Evolutionary conservation across 2,888 invertebrate genomes (phyloP).

Genomic region (Dendrolimus pini): DNA sequence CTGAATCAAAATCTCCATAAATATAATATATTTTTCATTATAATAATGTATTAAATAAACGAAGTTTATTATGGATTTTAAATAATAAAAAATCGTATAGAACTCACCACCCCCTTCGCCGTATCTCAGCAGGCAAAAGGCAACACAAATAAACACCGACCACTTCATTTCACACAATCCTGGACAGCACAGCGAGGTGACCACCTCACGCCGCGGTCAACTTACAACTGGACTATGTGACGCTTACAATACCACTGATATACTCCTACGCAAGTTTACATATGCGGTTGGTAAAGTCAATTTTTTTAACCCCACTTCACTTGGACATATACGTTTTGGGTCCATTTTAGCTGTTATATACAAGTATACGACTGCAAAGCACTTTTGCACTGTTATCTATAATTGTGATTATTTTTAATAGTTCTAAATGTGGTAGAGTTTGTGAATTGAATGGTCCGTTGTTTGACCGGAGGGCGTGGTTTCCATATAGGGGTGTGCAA

Average conservation of each 20-base stretch:
- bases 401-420: slow-evolving; percentile 31
- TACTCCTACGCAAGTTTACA: slow-evolving; percentile 41
- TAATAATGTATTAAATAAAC: no score
- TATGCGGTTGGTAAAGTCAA: slow-evolving; percentile 27
- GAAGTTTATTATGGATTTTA: no score
- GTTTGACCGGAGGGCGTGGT: slow-evolving; percentile 15
- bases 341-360: slow-evolving; percentile 12
- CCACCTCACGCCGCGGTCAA: slow-evolving; percentile 36
- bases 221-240: slow-evolving; percentile 42
- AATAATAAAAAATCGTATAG: no score
- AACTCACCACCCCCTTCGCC: slow-evolving; percentile 51
- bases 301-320: slow-evolving; percentile 25
- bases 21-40: no score
- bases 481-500: background rate
- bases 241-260: slow-evolving; percentile 40
- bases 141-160: slow-evolving; percentile 41
- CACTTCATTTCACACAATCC: slow-evolving; percentile 62
- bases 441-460: slow-evolving; percentile 20
- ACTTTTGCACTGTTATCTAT: slow-evolving; percentile 18
- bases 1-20: no score
- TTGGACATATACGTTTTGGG: background rate
- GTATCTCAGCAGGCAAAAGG: slow-evolving; percentile 43
- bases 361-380: slow-evolving; percentile 8
- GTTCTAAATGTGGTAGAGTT: slow-evolving; percentile 24
- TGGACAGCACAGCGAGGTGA: slow-evolving; percentile 27